Base-by-base conservation (phyloP, 92 coral and sea anemone genomes). In the Isaurus tuberculatus region DNA sequence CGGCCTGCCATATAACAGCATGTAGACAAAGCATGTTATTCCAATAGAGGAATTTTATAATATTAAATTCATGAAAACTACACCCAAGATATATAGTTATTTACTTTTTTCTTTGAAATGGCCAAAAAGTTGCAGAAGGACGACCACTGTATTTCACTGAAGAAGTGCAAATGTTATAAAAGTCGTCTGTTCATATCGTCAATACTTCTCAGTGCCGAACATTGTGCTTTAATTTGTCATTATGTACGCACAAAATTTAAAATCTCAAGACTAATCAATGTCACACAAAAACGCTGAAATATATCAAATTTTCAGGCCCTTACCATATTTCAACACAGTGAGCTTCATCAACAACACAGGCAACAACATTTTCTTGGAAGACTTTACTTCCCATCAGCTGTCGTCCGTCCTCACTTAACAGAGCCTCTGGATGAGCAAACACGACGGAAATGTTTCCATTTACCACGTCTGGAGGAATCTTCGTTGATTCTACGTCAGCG, bases 271-370 rank as follows among this genome's bases (percentile, higher is more conserved):
- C 51, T 44, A 44, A 44, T 44, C 51, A 44, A 44, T 44, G 51
- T 44, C 51, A 44, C 51, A 44, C 51, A 44, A 44, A 44, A 44
- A 44, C 15, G 51, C 51, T 44, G 51, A 44, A 44, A 44, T 17
- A 44, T 9, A 44, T 44, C 51, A 44, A 44, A 44, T 44, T 44
- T 44, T 44, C 51, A 44, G 51, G 51, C 51, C 51, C 51, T 44
- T 40, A 89, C 92, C 95, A 91, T 73, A 91, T 75, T 69, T 89
- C 86, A 55, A 91, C 95, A 79, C 92, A 92, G 86, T 92, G 91
- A 44, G 95, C 95, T 79, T 92, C 95, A 68, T 92, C 92, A 58
- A 92, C 72, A 33, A 89, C 87, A 66, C 88, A 88, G 64, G 86
- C 92, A 88, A 65, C 94, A 75, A 88, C 92, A 67, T 91, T 91